These are phyloP conservation scores for Geotrypetes seraphini DNA, from an alignment of 2,797 vertebrate genomes.

Conservation along the genomic window DNA sequence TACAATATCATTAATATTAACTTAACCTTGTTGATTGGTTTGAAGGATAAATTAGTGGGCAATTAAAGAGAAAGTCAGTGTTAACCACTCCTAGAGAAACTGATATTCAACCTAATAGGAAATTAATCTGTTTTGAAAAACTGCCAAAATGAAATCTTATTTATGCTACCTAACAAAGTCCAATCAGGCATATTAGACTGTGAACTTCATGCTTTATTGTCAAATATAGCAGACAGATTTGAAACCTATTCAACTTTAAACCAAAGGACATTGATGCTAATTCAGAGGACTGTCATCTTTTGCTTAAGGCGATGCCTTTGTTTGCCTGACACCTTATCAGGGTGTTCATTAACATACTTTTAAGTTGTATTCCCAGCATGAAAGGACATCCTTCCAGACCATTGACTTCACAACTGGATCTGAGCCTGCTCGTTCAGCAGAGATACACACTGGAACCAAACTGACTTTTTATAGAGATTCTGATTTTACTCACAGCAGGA, in stretches of 20 bases:
- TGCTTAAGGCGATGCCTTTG: conserved; percentile 23
- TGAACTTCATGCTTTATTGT: conserved; percentile 8
- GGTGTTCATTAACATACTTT: conserved; percentile 55
- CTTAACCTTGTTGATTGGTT: no score
- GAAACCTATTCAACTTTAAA: conserved; percentile 28
- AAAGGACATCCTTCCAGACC: conserved; percentile 35
- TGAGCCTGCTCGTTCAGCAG: conserved; percentile 31
- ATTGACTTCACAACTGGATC: conserved; percentile 24
- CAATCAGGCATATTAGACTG: conserved; percentile 6
- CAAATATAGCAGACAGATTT: conserved; percentile 19
- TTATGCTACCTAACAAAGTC: conserved; percentile 10
- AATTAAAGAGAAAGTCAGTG: conserved; percentile 8
- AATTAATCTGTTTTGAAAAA: not conserved
- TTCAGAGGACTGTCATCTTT: conserved; percentile 16
- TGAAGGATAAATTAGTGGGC: conserved; percentile 3
- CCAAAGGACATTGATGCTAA: conserved; percentile 18
- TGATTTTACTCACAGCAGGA: conserved; percentile 52
- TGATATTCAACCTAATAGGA: conserved; percentile 1
- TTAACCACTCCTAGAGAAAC: not conserved
- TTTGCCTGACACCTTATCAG: conserved; percentile 55
- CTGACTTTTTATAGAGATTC: conserved; percentile 44
- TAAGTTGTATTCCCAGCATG: conserved; percentile 34
- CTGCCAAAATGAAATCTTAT: not conserved
- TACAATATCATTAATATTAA: no score
- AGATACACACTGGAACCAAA: conserved; percentile 53